Base-by-base conservation (phyloP, 2,888 invertebrate genomes). In the Phrixothrix hirtus region DNA sequence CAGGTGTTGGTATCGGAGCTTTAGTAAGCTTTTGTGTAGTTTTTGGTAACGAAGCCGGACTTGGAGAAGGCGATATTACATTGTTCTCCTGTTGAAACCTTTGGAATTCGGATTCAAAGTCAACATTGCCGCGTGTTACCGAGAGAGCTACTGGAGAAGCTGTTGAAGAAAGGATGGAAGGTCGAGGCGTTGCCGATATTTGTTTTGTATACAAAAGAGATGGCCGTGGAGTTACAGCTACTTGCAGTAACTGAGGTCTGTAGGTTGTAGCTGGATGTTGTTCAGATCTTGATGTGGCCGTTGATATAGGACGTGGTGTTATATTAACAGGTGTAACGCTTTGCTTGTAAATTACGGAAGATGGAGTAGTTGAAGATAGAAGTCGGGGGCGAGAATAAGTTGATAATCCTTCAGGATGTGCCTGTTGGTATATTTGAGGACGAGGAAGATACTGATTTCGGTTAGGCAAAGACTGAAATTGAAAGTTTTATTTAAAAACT, bases 81-180 rank as follows among this genome's bases (percentile, higher is more conserved):
- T 82, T 83, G 69, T 84, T 84, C 34, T 86, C 85, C 25, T 83
- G 79, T 68, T 86, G 84, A 81, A 86, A 86, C 66, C 83, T 85
- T 55, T 87, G 87, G 65, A 89, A 86, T 74, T 89, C 88, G 26
- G 85, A 85, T 50, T 87, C 88, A 58, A 88, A 88, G 72, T 88
- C 86, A 25, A 81, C 38, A 41, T 17, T 82, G 56, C 69, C 71
- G 45, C 59, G 61, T 75, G 78, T 44, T 70, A 77, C 41, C 15
- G 48, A 44, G 26, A 57, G 14, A 11, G 60, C 47, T 14, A 74
- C 11, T 70, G 72, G 29, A 7, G 53, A 47, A 66, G 64, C 35
- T 71, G 68, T 49, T 51, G 69, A 68, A 37, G 77, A 71, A 31
- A 68, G 43, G 36, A 61, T 59, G 74, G 78, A 73, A 7, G 68